A percentile compares a stretch with the other conserved stretches of the same genome.
Evolutionary conservation across 2,888 invertebrate species (phyloP).

Genomic region (Lutraria lutraria): DNA sequence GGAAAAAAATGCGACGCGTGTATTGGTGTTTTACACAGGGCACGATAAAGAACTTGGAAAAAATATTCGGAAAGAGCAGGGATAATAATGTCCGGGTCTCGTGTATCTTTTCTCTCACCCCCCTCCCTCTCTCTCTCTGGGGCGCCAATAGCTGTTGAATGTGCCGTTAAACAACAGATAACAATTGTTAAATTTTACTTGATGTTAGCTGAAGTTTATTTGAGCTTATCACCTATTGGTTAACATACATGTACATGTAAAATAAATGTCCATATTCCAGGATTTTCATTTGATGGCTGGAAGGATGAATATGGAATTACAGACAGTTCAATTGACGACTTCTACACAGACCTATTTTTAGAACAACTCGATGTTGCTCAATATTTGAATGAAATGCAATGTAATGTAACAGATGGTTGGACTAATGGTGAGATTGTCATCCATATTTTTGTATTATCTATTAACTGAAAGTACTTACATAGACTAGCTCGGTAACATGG

Average conservation of each 20-base stretch:
- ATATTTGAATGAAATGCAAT: conserved; percentile 49
- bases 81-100: too few species aligned
- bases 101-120: too few species aligned
- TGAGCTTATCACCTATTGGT: neutral
- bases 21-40: too few species aligned
- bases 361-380: conserved; percentile 47
- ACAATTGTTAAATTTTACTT: neutral
- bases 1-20: too few species aligned
- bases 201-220: neutral
- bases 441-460: neutral
- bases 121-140: too few species aligned
- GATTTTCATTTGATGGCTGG: neutral
- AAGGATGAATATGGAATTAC: neutral
- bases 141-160: too few species aligned
- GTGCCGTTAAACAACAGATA: too few species aligned
- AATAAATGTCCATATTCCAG: neutral
- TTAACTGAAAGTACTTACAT: neutral
- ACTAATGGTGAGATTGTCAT: neutral
- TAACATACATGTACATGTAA: neutral
- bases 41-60: too few species aligned
- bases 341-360: conserved; percentile 25
- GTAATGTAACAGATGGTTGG: neutral
- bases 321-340: neutral
- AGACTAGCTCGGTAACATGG: too few species aligned
- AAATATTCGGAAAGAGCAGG: too few species aligned